These are phyloP conservation scores for Falco peregrinus DNA, from an alignment of 2,797 vertebrate genomes.

Conservation along the genomic window DNA sequence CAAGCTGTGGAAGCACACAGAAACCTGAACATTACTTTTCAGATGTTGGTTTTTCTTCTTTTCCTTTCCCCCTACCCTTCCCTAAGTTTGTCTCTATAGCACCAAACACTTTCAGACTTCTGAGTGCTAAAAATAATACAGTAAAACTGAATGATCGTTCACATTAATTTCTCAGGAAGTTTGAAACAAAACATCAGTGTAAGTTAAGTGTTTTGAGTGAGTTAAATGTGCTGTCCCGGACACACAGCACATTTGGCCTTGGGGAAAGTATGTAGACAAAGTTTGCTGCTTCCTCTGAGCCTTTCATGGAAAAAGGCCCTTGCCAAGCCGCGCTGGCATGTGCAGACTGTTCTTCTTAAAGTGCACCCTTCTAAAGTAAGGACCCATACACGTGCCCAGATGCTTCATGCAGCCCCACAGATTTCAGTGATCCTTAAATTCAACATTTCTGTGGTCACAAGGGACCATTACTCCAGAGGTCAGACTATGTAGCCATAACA, in stretches of 20 bases:
- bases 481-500: not conserved
- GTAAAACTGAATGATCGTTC: not conserved
- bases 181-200: slow-evolving; percentile 53
- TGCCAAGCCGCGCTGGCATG: slow-evolving; percentile 59
- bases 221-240: slow-evolving; percentile 55
- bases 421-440: slow-evolving; percentile 6
- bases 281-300: slow-evolving; percentile 59
- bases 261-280: slow-evolving; percentile 64
- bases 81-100: not conserved
- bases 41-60: not conserved
- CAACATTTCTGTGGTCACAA: not conserved
- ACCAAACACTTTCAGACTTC: not conserved
- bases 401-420: not conserved
- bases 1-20: not conserved
- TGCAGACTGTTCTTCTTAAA: slow-evolving; percentile 48
- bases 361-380: not conserved
- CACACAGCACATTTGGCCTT: slow-evolving; percentile 35
- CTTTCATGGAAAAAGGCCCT: slow-evolving; percentile 51
- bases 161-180: slow-evolving; percentile 4
- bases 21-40: not conserved
- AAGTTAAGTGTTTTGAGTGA: slow-evolving; percentile 28
- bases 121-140: slow-evolving; percentile 28
- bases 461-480: not conserved
- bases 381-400: not conserved
- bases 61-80: not conserved